Evolutionary conservation across 2,888 invertebrate species (phyloP).

Genomic region (Trimorus sp.): DNA sequence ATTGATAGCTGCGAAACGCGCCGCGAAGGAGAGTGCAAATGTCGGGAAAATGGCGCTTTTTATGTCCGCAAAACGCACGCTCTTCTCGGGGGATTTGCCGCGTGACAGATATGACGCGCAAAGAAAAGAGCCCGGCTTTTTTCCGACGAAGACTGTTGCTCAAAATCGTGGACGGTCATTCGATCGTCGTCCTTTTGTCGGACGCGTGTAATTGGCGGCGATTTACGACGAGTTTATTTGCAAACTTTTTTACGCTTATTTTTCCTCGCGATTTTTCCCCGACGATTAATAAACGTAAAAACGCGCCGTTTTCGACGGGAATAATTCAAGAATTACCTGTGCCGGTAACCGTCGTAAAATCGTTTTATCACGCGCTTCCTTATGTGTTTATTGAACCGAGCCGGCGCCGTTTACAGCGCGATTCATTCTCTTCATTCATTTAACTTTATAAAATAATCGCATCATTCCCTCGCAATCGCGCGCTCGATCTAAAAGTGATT

Average conservation of each 20-base stretch:
- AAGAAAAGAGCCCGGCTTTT: too few species aligned
- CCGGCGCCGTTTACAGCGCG: conserved; percentile 24
- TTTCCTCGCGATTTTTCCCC: too few species aligned
- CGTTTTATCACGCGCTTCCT: conserved; percentile 36
- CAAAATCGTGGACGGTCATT: too few species aligned
- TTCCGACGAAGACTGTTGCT: too few species aligned
- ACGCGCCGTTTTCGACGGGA: not conserved
- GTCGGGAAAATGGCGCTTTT: conserved; percentile 46
- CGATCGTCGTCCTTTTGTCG: too few species aligned
- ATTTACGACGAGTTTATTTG: too few species aligned
- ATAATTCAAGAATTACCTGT: conserved; percentile 5
- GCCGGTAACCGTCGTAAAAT: conserved; percentile 33
- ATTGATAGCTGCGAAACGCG: conserved; percentile 46
- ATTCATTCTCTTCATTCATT: conserved; percentile 25
- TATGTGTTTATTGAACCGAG: conserved; percentile 45
- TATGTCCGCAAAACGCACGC: conserved; percentile 19
- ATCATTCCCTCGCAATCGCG: conserved; percentile 20
- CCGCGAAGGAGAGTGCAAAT: conserved; percentile 44
- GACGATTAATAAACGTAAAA: too few species aligned
- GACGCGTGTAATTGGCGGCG: too few species aligned
- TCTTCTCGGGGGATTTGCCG: too few species aligned
- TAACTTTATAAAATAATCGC: conserved; percentile 42
- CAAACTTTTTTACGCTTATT: too few species aligned
- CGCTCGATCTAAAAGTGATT: conserved; percentile 35
- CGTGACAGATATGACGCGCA: too few species aligned